A percentile compares a stretch with the other conserved stretches of the same genome.
phyloP scores from a whole-genome alignment of 2,888 invertebrate genomes.

The Abrostola triplasia region DNA sequence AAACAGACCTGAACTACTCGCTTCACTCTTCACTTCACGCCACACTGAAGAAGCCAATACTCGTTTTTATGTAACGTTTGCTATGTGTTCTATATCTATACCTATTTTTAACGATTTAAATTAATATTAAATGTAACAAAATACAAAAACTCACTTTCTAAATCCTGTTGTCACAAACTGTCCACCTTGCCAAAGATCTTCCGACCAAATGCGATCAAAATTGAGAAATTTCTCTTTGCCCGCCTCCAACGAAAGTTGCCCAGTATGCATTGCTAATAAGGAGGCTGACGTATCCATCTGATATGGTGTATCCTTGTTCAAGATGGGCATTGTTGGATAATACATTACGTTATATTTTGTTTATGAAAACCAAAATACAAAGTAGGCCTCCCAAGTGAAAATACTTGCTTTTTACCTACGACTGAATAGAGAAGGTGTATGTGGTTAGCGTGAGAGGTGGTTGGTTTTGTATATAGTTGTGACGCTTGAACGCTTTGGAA shows the following conservation, averaged over 20 bases:
- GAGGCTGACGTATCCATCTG: slow-evolving; percentile 9
- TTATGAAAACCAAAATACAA: background rate
- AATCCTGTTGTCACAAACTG: slow-evolving; percentile 24
- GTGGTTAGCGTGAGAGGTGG: no score
- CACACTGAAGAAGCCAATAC: no score
- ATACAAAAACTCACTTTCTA: slow-evolving; percentile 31
- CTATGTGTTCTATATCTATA: no score
- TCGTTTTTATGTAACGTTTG: no score
- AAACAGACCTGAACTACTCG: no score
- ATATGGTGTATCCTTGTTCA: slow-evolving; percentile 38
- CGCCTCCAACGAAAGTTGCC: slow-evolving; percentile 27
- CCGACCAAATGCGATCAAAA: slow-evolving; percentile 53
- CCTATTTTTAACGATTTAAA: no score
- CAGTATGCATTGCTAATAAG: slow-evolving; percentile 24
- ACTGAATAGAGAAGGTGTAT: no score
- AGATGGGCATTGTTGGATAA: slow-evolving; percentile 30
- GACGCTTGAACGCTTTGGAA: no score
- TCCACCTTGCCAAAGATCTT: slow-evolving; percentile 28
- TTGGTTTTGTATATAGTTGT: no score
- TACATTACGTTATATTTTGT: slow-evolving; percentile 15
- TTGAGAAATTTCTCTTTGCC: slow-evolving; percentile 40
- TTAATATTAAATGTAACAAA: background rate
- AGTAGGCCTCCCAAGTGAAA: background rate
- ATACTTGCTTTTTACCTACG: no score
- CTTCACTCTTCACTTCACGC: no score